A percentile compares a stretch with the other conserved stretches of the same genome.
Conservation (phyloP, 2,797 vertebrate genomes). For the Euthynnus affinis region DNA sequence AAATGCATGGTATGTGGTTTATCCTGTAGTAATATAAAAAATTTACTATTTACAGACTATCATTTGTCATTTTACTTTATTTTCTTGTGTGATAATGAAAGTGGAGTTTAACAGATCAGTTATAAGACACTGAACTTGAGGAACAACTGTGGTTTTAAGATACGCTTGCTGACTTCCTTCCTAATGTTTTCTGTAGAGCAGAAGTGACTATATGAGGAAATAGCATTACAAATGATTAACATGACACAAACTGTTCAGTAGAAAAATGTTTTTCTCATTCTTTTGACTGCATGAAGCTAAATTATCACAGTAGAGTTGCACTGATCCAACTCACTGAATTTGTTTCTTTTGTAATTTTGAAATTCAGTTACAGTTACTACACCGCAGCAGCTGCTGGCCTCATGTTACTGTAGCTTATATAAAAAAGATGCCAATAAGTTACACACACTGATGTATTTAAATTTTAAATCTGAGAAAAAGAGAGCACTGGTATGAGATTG, state of each 20-base stretch:
- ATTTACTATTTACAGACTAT: too few species aligned
- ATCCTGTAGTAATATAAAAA: not conserved
- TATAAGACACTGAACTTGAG: not conserved
- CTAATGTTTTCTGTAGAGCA: not conserved
- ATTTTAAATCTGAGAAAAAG: not conserved
- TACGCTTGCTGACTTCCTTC: constrained; percentile 37
- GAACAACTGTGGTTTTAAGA: constrained; percentile 2
- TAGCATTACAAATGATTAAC: not conserved
- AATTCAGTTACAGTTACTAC: not conserved
- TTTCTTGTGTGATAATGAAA: not conserved
- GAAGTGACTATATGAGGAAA: not conserved
- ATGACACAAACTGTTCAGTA: not conserved
- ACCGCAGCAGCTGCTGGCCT: not conserved
- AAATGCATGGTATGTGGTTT: not conserved
- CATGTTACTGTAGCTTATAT: not conserved
- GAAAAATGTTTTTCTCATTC: too few species aligned
- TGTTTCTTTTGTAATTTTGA: not conserved
- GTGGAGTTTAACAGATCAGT: not conserved
- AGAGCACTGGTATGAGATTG: not conserved
- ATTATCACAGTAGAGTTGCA: not conserved
- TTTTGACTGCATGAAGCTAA: not conserved
- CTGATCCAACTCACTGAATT: not conserved
- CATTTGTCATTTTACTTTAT: not conserved
- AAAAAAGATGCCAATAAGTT: not conserved
- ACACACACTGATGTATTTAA: not conserved